A percentile compares a stretch with the other conserved stretches of the same genome.
phyloP scores from a whole-genome alignment of 92 coral and sea anemone species.

The Palythoa heliodiscus region DNA sequence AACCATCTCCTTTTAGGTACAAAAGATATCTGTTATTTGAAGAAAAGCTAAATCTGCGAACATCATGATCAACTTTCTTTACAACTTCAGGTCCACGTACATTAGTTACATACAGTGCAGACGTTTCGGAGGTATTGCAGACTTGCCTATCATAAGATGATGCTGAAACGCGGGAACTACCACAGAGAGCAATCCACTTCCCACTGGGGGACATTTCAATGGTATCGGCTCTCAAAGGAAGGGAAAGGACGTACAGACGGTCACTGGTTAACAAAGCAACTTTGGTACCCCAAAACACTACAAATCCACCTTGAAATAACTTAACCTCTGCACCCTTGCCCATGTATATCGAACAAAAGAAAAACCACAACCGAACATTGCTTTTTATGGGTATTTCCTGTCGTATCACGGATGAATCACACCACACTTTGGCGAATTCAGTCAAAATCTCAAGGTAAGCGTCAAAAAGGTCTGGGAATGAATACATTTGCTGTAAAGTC shows the following conservation, averaged over 20 bases:
- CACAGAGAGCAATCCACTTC: neutral
- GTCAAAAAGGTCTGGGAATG: too few relatives aligned
- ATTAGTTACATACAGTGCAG: neutral
- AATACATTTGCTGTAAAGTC: too few relatives aligned
- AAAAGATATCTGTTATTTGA: neutral
- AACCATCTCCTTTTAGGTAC: neutral
- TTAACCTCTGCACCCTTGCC: too few relatives aligned
- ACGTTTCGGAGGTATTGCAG: neutral
- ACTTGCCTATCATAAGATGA: neutral
- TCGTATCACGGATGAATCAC: too few relatives aligned
- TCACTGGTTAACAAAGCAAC: neutral
- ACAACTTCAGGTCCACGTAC: neutral
- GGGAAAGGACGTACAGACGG: neutral
- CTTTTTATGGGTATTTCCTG: too few relatives aligned
- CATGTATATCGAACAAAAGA: too few relatives aligned
- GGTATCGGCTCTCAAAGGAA: neutral
- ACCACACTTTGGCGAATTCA: too few relatives aligned
- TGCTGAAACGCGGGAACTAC: neutral
- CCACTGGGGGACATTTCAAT: neutral
- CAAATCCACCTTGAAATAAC: too few relatives aligned
- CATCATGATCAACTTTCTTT: neutral
- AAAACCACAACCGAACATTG: too few relatives aligned
- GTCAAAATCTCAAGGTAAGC: too few relatives aligned
- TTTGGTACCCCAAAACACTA: neutral
- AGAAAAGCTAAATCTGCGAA: neutral